These are phyloP conservation scores for Polyodon spathula DNA, from an alignment of 2,113 vertebrate species.

Conservation along the genomic window DNA sequence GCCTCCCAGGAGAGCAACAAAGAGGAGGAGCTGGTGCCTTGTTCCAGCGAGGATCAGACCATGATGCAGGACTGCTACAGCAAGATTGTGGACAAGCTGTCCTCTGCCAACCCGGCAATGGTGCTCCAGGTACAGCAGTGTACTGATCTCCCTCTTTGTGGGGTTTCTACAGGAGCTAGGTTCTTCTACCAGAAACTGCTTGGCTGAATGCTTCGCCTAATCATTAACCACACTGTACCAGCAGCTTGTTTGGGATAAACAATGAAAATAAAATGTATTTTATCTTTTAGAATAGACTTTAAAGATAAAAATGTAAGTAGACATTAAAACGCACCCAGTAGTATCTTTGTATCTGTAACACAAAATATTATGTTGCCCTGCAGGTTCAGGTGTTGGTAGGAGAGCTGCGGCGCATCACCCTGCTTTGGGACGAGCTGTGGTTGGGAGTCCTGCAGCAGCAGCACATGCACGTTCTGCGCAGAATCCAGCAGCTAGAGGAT, in stretches of 20 bases:
- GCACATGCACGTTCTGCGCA: conserved; percentile 88
- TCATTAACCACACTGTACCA: too few relatives aligned
- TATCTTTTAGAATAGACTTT: too few relatives aligned
- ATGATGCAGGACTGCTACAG: conserved; percentile 99
- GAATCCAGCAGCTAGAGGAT: conserved; percentile 91
- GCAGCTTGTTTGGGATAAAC: too few relatives aligned
- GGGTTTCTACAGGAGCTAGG: too few relatives aligned
- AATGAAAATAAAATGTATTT: too few relatives aligned
- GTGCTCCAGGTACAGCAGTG: conserved; percentile 77
- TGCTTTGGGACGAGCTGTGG: conserved; percentile 97
- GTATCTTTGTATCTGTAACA: conserved; percentile 6
- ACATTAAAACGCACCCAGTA: too few relatives aligned
- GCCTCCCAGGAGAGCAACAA: conserved; percentile 70
- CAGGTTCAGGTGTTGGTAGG: conserved; percentile 95
- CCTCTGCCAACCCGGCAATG: conserved; percentile 90
- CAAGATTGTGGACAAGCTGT: conserved; percentile 95
- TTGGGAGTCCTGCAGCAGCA: conserved; percentile 89
- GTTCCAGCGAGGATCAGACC: conserved; percentile 88
- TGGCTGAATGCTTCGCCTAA: too few relatives aligned
- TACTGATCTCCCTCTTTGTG: background rate
- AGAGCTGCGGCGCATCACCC: conserved; percentile 86
- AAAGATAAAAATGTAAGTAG: too few relatives aligned
- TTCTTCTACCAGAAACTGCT: too few relatives aligned
- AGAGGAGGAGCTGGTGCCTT: conserved; percentile 72
- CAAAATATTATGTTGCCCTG: background rate